Evolutionary conservation across 1,140 invertebrate genomes (phyloP).

Genomic region (Caenorhabditis brenneri): DNA sequence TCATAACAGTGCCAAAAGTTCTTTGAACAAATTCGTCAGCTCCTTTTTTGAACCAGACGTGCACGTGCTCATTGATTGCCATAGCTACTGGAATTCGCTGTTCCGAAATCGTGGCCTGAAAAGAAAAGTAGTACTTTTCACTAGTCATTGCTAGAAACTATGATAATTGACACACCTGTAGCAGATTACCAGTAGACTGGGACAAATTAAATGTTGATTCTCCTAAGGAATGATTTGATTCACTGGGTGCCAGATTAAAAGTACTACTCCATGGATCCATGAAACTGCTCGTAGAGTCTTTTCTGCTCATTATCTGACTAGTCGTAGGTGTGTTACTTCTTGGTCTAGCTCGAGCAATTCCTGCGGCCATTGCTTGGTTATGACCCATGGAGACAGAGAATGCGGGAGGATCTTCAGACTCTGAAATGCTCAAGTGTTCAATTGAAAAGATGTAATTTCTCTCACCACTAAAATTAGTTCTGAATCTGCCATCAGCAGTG

Average conservation of each 20-base stretch:
- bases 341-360: slow-evolving; percentile 63
- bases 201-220: slow-evolving; percentile 53
- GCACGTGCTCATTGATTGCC: slow-evolving; percentile 65
- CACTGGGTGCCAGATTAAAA: slow-evolving; percentile 27
- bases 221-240: slow-evolving; percentile 51
- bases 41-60: slow-evolving; percentile 64
- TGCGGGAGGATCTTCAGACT: slow-evolving; percentile 40
- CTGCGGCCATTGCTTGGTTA: slow-evolving; percentile 37
- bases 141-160: no score
- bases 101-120: slow-evolving; percentile 59
- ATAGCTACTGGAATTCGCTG: slow-evolving; percentile 65
- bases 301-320: slow-evolving; percentile 13
- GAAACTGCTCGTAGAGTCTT: slow-evolving; percentile 12
- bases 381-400: slow-evolving; percentile 59
- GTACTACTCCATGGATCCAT: slow-evolving; percentile 42
- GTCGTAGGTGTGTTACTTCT: slow-evolving; percentile 60
- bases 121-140: neutral
- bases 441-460: slow-evolving; percentile 52
- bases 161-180: no score
- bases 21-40: slow-evolving; percentile 54
- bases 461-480: slow-evolving; percentile 66
- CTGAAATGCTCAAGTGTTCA: slow-evolving; percentile 36
- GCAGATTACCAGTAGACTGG: slow-evolving; percentile 53
- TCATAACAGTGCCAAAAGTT: slow-evolving; percentile 64
- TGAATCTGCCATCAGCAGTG: slow-evolving; percentile 42